Base-by-base conservation (phyloP, 2,797 vertebrate species). In the Hydrolagus colliei region DNA sequence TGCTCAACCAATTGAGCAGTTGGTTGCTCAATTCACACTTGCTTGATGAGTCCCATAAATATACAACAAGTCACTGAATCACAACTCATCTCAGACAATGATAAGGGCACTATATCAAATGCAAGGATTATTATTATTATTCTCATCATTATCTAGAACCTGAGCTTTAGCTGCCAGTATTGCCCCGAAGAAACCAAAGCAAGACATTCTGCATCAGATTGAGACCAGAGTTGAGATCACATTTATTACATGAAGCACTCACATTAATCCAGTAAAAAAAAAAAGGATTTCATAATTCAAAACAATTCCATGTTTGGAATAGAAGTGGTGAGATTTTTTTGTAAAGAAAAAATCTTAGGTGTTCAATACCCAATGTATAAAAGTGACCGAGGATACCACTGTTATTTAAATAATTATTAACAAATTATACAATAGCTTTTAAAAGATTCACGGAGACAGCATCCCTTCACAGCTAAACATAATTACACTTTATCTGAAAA, bases 211-310 rank as follows among this genome's bases (percentile, higher is more conserved):
- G 27, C 27, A 20, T 41, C 20, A 35, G 16, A 18, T 16, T 67
- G 62, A 82, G 13, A 62, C 20, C 13, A 22, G 22, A 12, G 62
- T 82, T 41, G 41, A 35, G 52, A 75, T 75, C 73, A 65, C 79
- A 68, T 82, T 82, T 82, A 82, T 82, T 82, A 82, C 22, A 82
- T 82, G 62, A 82, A 82, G 74, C 62, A 82, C 41, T 82, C 68
- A 68, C 79, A 84, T 71, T 84, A 84, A 84, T 84, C 79, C 79
- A 84, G 52, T 84, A 84, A 84, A 52, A 52, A 27, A 52, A 27
- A 84, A 71, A 68, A 84, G 65, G 79, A 84, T 71, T 68, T 84
- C 67, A 18, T 65, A 84, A 84, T 68, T n/a, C 41, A 18, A 71
- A 84, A 84, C 52, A 63, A 84, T 84, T 71, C 65, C 79, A 84